Evolutionary conservation across 1,140 invertebrate species (phyloP), one percentile per base, ranked within the genome.

Genomic region (Asobara japonica): DNA sequence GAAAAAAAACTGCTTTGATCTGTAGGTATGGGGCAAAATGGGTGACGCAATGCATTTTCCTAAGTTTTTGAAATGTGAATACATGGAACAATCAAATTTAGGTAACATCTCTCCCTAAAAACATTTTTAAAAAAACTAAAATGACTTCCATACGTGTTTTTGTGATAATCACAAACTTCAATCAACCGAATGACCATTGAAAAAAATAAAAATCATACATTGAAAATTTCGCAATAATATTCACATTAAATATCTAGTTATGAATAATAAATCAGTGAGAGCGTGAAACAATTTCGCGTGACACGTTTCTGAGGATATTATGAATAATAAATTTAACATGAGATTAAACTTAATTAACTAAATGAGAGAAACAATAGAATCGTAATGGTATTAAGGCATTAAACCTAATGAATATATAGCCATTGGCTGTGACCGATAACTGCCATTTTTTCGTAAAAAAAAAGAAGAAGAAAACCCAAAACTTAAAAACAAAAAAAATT

Each of bases 381-480:
- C 51, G 51, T 56, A 56, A 56, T 5, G 20, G 60, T 71, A 64
- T 71, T 71, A 69, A 74, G 61, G 45, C 62, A 64, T 66, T 66
- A 72, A 72, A 51, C 81, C 76, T 85, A 85, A 86, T 84, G 79
- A 85, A 79, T 84, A 83, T 82, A 87, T 87, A 87, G 86, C 86
- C 86, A 83, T 86, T 86, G 86, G 85, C 86, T 87, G 85, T 87
- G 86, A 87, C 81, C 84, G 86, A 87, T 87, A 87, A 87, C 86
- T 87, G 86, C 86, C 86, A 87, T 87, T 87, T 62, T 62, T 86
- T 87, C 82, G 76, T 84, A 84, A 78, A 80, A 77, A 77, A 75
- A 71, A 69, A 69, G 78, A 76, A 69, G 69, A 68, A 73, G 68
- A 36, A 69, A 33, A 31, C 62, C 33, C 13, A 6, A 60, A 61